Base-by-base conservation (phyloP, 1,140 invertebrate species). In the Drosophila bocki region DNA sequence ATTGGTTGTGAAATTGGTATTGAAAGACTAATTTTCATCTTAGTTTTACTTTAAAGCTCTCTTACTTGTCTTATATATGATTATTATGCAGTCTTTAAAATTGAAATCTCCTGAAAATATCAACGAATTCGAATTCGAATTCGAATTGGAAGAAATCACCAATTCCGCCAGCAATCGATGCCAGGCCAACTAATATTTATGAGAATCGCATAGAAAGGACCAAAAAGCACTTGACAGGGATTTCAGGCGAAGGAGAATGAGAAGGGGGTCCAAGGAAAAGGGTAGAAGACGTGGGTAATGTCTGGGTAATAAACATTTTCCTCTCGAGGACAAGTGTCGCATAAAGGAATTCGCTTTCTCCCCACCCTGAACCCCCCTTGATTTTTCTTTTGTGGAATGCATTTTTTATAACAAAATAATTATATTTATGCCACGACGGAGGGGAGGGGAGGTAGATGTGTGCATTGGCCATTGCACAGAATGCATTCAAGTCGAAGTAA, bases 321-420 rank as follows among this genome's bases (percentile, higher is more conserved):
- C 26, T 60, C 39, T 68, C 51, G 59, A 68, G 72, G 51, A 82
- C 63, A 82, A 78, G 70, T 78, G 79, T 58, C 72, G 59, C 69
- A 57, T 64, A 57, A 77, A 59, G 57, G 65, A 58, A 32, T 50
- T 57, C 26, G n/a, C 57, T 51, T 32, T 50, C 7, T 33, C 17
- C 3, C 29, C 22, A 22, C 26, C 7, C n/a, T 13, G 1, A 22
- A 22, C 2, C 22, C 32, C 51, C 13, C 19, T 39, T 19, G 35
- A 56, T 47, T 33, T 45, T 42, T n/a, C 33, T 39, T 58, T 58
- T 78, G 74, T 78, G 56, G 69, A 82, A 74, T 76, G 83, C 84
- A 83, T 87, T 87, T 87, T 87, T 87, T 87, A 87, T 87, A 86
- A 87, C 80, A 63, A 83, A 88, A 87, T 87, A 87, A 87, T 87